phyloP scores from a whole-genome alignment of 2,888 invertebrate species.

The Monochamus alternatus region DNA sequence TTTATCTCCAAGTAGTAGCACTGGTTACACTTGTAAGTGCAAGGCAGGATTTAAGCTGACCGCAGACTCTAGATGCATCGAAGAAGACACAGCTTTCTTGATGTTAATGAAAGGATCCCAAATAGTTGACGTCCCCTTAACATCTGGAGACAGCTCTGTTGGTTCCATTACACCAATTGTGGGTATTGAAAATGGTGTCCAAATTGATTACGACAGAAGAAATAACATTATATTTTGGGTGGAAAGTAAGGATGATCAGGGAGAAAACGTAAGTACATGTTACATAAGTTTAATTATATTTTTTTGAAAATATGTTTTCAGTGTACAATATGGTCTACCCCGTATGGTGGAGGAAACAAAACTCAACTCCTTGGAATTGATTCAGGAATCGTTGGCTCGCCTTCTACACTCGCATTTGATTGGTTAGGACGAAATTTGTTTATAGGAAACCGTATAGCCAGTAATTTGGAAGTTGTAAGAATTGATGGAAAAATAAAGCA shows the following conservation, averaged over 20 bases:
- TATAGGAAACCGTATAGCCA: slow-evolving; percentile 90
- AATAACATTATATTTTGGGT: slow-evolving; percentile 91
- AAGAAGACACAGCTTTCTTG: slow-evolving; percentile 91
- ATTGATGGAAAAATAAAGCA: slow-evolving; percentile 89
- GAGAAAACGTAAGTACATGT: slow-evolving; percentile 74
- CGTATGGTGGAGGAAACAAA: slow-evolving; percentile 88
- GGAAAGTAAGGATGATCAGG: slow-evolving; percentile 84
- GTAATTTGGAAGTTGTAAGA: slow-evolving; percentile 91
- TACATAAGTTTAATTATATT: background rate
- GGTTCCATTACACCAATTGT: slow-evolving; percentile 90
- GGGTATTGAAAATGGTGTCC: slow-evolving; percentile 89
- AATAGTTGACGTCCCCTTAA: slow-evolving; percentile 87
- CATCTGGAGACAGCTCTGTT: slow-evolving; percentile 82
- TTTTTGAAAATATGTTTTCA: slow-evolving; percentile 64
- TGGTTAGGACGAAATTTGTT: slow-evolving; percentile 97
- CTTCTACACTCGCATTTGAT: slow-evolving; percentile 94
- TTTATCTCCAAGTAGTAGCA: slow-evolving; percentile 81
- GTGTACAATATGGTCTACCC: slow-evolving; percentile 89
- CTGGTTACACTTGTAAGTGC: slow-evolving; percentile 91
- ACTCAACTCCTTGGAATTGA: slow-evolving; percentile 87
- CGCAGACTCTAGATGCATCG: slow-evolving; percentile 81
- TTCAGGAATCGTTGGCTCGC: slow-evolving; percentile 91
- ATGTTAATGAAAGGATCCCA: slow-evolving; percentile 93
- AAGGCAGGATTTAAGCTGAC: slow-evolving; percentile 86
- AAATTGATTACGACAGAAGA: slow-evolving; percentile 93